Evolutionary conservation across 1,140 invertebrate genomes (phyloP).

Genomic region (Agrilus planipennis): DNA sequence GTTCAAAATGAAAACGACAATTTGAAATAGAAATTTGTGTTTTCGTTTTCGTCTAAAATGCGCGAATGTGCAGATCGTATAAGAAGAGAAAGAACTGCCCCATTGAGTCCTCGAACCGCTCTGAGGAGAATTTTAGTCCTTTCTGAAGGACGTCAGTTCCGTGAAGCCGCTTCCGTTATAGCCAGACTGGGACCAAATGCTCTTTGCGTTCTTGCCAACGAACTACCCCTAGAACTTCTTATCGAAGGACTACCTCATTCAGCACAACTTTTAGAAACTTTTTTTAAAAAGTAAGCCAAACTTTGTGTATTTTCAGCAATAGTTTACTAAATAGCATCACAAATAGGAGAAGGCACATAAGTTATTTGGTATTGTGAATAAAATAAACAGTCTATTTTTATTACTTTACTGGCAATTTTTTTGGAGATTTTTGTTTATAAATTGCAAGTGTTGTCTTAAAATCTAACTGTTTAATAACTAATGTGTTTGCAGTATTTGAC

Average conservation of each 20-base stretch:
- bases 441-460: no score
- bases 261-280: conserved; percentile 70
- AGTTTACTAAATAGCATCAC: neutral
- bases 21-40: no score
- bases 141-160: conserved; percentile 65
- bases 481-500: no score
- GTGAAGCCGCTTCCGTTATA: conserved; percentile 67
- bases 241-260: conserved; percentile 79
- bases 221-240: conserved; percentile 75
- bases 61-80: conserved; percentile 30
- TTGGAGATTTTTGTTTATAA: no score
- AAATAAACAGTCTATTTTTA: no score
- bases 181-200: conserved; percentile 60
- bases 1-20: no score
- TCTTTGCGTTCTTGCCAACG: conserved; percentile 55
- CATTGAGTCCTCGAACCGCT: conserved; percentile 55
- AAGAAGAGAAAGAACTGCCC: conserved; percentile 24
- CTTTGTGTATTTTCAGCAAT: neutral
- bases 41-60: no score
- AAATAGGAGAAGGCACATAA: neutral
- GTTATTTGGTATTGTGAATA: no score
- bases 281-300: conserved; percentile 56
- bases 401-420: no score
- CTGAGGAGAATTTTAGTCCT: conserved; percentile 59
- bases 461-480: no score